Base-by-base conservation (phyloP, 2,797 vertebrate genomes). In the Pyrrhura leucotis region DNA sequence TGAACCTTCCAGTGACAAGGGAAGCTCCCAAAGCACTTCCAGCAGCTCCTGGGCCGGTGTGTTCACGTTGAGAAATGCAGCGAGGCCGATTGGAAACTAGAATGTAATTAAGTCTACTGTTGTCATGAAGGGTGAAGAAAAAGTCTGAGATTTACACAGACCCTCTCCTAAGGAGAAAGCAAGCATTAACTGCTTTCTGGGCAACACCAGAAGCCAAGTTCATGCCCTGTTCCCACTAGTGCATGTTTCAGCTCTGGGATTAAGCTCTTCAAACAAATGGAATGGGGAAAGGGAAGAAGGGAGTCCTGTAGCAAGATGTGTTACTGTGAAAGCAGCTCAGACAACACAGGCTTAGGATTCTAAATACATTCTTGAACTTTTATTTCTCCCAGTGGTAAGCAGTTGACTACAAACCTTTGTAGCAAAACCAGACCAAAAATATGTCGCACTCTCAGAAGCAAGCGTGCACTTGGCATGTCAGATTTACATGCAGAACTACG, bases 371-470 rank as follows among this genome's bases (percentile, higher is more conserved):
- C 87, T 61, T 84, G 4, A 89, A 37, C 35, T 85, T 97, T 96
- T 90, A 96, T 90, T 96, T 51, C 78, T 71, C 37, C 44, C 39
- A 80, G 33, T 15, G 77, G 40, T 77, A 96, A 91, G 89, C 63
- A 33, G 61, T 44, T 62, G 63, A 88, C 77, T 74, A 91, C 85
- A 96, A 96, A 76, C 22, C 37, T 59, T 25, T 28, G 66, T 66
- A 92, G 85, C 83, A 94, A 92, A 90, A 92, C 67, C 84, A 90
- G 80, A 48, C 47, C 63, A 47, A 85, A 94, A 77, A 29, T 4
- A 12, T 9, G n/a, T 59, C 45, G 84, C 63, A 15, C 74, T 45
- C 83, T 53, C 35, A 86, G 76, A 75, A 91, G 47, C 54, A 79
- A 76, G 21, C 12, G 18, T 77, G 66, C 53, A 31, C 62, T 77